phyloP scores from a whole-genome alignment of 1,140 invertebrate genomes.

The Bemisia tabaci region DNA sequence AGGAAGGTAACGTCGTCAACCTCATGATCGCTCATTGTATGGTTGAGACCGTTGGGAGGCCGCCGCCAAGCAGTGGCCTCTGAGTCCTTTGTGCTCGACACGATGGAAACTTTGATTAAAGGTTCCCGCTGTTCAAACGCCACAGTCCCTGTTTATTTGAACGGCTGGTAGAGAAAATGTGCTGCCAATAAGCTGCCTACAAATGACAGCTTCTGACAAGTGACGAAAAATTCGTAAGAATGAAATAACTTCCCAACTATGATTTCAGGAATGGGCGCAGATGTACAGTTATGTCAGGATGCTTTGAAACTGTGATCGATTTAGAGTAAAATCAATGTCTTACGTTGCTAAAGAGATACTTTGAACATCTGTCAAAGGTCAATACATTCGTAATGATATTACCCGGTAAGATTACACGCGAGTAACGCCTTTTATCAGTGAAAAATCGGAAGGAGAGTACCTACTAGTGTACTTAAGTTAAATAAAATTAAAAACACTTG shows the following conservation, averaged over 20 bases:
- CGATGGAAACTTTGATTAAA: background rate
- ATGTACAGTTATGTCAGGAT: background rate
- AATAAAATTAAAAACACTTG: too few species aligned
- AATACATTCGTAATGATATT: too few species aligned
- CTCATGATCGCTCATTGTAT: constrained; percentile 66
- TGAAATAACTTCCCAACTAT: background rate
- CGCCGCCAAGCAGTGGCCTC: background rate
- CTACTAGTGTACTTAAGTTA: too few species aligned
- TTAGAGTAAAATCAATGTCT: background rate
- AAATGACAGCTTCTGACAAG: too few species aligned
- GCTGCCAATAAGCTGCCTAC: background rate
- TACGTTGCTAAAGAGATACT: background rate
- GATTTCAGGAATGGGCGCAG: background rate
- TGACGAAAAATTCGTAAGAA: background rate
- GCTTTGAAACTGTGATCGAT: background rate
- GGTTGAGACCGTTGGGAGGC: background rate
- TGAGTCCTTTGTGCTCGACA: background rate
- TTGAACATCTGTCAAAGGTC: background rate
- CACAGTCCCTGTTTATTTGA: background rate
- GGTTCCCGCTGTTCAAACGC: background rate
- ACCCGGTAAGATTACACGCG: too few species aligned
- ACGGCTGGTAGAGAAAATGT: background rate
- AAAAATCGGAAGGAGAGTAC: too few species aligned
- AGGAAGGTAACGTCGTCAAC: constrained; percentile 84
- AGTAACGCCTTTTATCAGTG: too few species aligned